Base-by-base conservation (phyloP, 2,888 invertebrate species). In the Eristalis arbustorum region DNA sequence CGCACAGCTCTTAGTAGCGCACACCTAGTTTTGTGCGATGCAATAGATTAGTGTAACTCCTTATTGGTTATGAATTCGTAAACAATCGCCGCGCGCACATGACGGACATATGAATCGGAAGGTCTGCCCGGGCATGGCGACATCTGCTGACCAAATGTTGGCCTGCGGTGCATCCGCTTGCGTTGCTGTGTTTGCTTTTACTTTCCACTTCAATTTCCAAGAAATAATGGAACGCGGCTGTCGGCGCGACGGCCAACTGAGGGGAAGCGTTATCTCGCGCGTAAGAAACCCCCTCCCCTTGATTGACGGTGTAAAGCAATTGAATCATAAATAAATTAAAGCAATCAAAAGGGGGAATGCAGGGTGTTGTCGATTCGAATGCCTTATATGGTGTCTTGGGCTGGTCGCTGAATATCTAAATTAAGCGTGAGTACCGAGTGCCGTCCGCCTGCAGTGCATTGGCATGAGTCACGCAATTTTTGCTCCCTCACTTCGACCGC, bases 111-210 rank as follows among this genome's bases (percentile, higher is more conserved):
- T 40, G 37, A 80, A 74, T 67, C 40, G 28, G 34, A 62, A 61
- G 61, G 25, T 62, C 11, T 18, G 13, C 6, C 37, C 28, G 56
- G 14, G 22, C 13, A 13, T 14, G 18, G 67, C 63, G 56, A 68
- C 75, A 81, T 81, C 69, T 81, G 75, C 64, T 75, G 69, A 69
- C 81, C 81, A 81, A 81, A 71, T 81, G 81, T 34, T 74, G 62
- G 31, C 31, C 22, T 62, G n/a, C 18, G 31, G 40, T 64, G 69
- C 77, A 64, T 64, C 57, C 63, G 76, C 37, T 62, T 42, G 10
- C 22, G 62, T n/a, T 8, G 40, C 18, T 49, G 37, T 75, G 75
- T 75, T 66, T 64, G 37, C 64, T 68, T 68, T 68, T 68, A 57
- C 68, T 75, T 67, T 67, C 22, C 22, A 40, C 67, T 67, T 67